Evolutionary conservation across 2,113 vertebrate genomes (phyloP), one percentile per base, ranked within the genome.

Genomic region (Chelonoidis abingdonii): DNA sequence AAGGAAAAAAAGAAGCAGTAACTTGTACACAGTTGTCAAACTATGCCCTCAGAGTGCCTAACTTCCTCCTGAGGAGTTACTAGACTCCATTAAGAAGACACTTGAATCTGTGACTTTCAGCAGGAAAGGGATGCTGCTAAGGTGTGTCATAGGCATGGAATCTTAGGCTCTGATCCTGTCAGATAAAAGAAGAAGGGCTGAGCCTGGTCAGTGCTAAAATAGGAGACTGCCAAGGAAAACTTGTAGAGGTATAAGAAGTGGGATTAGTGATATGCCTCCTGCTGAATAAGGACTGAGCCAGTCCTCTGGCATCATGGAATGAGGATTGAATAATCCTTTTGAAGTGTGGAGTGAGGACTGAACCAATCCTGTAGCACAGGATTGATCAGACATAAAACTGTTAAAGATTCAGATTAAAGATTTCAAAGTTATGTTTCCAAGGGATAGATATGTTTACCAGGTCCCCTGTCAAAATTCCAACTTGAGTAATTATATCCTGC

Each of bases 41-140:
- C 81, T 90, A 90, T 80, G 50, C 83, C 84, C 90, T 95, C 84
- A 80, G 90, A 96, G 80, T 59, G 41, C 29, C 6, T 35, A 88
- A 57, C 80, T 95, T 94, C 76, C 78, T 94, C 91, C 83, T 88
- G 52, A 85, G 82, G 83, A 97, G 78, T 80, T 95, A 82, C 56
- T 87, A 90, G 38, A 87, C 95, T 59, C 53, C 38, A 80, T 93
- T 78, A 93, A 38, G 94, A 96, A 93, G 59, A 44, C 89, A 41
- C 69, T 94, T 87, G 80, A 88, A 35, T 65, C 83, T 10, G 0
- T 65, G n/a, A 38, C 88, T 94, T 82, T 81, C 25, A 83, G 91
- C 89, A 80, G 78, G 80, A 94, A 95, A 44, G 52, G 13, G 81
- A 72, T 85, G 75, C 16, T 86, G 31, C 72, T 94, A 86, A 78